Evolutionary conservation across 2,888 invertebrate species (phyloP), one percentile per base, ranked within the genome.

Genomic region (Rhorus exstirpatorius): DNA sequence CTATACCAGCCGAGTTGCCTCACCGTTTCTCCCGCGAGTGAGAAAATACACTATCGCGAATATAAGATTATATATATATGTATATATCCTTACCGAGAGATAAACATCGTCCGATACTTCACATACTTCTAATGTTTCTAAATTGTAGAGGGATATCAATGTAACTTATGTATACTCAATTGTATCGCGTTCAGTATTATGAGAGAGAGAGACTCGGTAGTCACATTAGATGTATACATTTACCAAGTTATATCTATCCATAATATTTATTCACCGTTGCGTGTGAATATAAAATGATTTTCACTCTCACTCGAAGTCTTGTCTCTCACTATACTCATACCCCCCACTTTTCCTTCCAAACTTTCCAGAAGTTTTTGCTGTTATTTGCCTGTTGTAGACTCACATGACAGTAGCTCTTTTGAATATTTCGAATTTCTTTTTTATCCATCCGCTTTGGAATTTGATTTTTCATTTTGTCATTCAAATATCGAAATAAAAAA

Each of bases 251-350:
- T 44, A 3, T 41, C 58, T 58, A 53, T 35, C 46, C 60, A 58
- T 76, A 78, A 79, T 76, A 79, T 82, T 79, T 76, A 75, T 79
- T 75, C 75, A 75, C 79, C 71, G 55, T 78, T 75, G 75, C 82
- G 79, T 76, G 79, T 76, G 79, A 82, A 82, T 82, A 79, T 71
- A 70, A 82, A 82, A 82, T 79, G 79, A 82, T 51, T 75, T 79
- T 76, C 58, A 82, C 65, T 82, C 79, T 75, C 78, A 44, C 74
- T 79, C 24, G 3, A 7, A 3, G 26, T 63, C 24, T 63, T 82
- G 46, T 55, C 70, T 65, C 70, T 53, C 68, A 31, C 31, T 31
- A 31, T 31, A 31, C 2, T 31, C 2, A 31, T 31, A 31, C 6
- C 31, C n/a, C n/a, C n/a, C n/a, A n/a, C n/a, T n/a, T n/a, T n/a